phyloP scores from a whole-genome alignment of 2,113 vertebrate genomes.

The Hippocampus guttulatus region DNA sequence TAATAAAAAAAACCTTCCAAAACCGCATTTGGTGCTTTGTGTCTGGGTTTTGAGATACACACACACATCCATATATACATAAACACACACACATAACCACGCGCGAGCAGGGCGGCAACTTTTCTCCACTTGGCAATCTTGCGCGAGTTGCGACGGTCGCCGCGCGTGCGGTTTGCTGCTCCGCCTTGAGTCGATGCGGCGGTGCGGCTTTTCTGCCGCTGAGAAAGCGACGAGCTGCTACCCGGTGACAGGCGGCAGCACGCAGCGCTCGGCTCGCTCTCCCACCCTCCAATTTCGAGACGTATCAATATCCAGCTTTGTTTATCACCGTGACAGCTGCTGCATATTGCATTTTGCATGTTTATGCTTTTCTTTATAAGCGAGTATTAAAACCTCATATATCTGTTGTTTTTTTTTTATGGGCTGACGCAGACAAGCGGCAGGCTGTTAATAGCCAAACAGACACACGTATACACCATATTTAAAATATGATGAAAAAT shows the following conservation, averaged over 20 bases:
- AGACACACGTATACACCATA: conserved; percentile 66
- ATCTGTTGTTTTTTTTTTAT: conserved; percentile 75
- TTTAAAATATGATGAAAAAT: conserved; percentile 15
- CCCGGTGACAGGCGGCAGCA: conserved; percentile 69
- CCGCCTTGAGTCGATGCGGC: conserved; percentile 20
- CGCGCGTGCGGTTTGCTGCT: background rate
- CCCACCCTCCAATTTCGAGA: conserved; percentile 72
- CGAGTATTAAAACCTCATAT: conserved; percentile 79
- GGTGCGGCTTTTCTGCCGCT: conserved; percentile 45
- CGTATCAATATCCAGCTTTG: conserved; percentile 80
- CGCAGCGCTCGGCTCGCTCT: conserved; percentile 67
- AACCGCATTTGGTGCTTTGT: too few species aligned
- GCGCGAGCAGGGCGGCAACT: background rate
- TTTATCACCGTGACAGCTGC: conserved; percentile 77
- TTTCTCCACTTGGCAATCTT: background rate
- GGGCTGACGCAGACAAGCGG: conserved; percentile 67
- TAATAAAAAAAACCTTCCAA: too few species aligned
- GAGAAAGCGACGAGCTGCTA: conserved; percentile 59
- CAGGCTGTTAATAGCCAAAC: conserved; percentile 74
- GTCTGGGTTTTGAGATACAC: too few species aligned
- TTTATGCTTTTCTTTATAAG: conserved; percentile 80
- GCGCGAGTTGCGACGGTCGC: background rate
- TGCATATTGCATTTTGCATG: conserved; percentile 80
- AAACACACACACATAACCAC: too few species aligned
- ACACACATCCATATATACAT: too few species aligned